Evolutionary conservation across 2,113 vertebrate species (phyloP).

Genomic region (Atractosteus spatula): DNA sequence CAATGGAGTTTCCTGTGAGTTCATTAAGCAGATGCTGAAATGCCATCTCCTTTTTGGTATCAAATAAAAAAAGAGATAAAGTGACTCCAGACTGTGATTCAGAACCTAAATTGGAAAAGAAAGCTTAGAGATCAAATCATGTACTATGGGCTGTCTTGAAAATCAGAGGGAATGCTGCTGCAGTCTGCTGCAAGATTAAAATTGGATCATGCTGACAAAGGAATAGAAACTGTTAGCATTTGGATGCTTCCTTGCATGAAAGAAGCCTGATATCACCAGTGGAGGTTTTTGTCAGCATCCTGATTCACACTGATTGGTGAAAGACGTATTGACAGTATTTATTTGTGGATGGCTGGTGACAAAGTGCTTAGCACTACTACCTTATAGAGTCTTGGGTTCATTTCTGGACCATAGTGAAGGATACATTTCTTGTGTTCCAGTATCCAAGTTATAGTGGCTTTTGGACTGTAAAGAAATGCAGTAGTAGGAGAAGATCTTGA

Average conservation of each 20-base stretch:
- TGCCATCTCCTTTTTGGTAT: conserved; percentile 46
- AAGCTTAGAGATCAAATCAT: conserved; percentile 39
- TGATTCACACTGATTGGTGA: not conserved
- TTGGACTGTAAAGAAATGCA: no score
- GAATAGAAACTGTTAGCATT: not conserved
- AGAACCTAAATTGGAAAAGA: conserved; percentile 36
- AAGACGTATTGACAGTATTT: not conserved
- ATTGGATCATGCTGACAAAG: not conserved
- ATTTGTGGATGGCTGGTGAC: no score
- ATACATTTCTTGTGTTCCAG: no score
- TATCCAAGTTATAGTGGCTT: no score
- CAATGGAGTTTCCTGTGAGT: conserved; percentile 43
- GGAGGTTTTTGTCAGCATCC: not conserved
- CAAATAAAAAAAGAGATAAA: conserved; percentile 45
- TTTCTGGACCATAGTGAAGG: no score
- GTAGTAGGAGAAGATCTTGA: no score
- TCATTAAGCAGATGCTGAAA: conserved; percentile 41
- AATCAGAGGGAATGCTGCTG: not conserved
- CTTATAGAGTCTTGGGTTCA: no score
- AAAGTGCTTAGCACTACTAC: no score
- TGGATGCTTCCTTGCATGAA: not conserved
- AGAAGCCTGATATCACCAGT: not conserved
- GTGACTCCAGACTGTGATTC: conserved; percentile 46
- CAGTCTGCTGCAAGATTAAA: not conserved
- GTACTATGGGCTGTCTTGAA: conserved; percentile 43